phyloP scores from a whole-genome alignment of 1,140 invertebrate genomes.

The Latrodectus geometricus region DNA sequence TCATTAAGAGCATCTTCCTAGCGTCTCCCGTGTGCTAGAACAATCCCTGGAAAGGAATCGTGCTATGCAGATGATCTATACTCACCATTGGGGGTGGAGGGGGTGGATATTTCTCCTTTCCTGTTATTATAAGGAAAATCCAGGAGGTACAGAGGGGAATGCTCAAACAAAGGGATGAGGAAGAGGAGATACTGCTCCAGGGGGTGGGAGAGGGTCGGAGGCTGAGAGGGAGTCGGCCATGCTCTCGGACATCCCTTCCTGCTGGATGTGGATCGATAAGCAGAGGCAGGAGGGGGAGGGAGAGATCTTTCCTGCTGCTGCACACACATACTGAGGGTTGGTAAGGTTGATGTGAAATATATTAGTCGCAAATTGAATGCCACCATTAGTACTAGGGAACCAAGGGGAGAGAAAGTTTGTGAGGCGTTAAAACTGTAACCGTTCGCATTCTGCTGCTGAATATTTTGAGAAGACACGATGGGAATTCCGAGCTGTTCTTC shows the following conservation, averaged over 20 bases:
- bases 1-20: too few relatives aligned
- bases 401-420: slow-evolving; percentile 7
- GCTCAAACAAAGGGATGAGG: not conserved
- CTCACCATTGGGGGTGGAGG: not conserved
- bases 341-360: slow-evolving; percentile 21
- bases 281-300: slow-evolving; percentile 4
- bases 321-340: not conserved
- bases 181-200: slow-evolving; percentile 3
- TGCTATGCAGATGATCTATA: not conserved
- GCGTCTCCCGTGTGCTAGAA: not conserved
- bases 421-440: slow-evolving; percentile 4
- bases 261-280: not conserved
- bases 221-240: not conserved
- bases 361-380: slow-evolving; percentile 52
- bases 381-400: slow-evolving; percentile 28
- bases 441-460: not conserved
- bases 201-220: not conserved
- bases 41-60: not conserved
- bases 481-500: not conserved
- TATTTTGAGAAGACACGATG: not conserved
- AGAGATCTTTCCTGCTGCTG: not conserved
- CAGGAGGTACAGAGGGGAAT: not conserved
- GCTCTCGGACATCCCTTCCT: not conserved
- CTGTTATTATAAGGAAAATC: slow-evolving; percentile 32
- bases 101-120: not conserved